A percentile compares a stretch with the other conserved stretches of the same genome.
phyloP scores from a whole-genome alignment of 1,140 invertebrate genomes.

The Ceratosolen solmsi region DNA sequence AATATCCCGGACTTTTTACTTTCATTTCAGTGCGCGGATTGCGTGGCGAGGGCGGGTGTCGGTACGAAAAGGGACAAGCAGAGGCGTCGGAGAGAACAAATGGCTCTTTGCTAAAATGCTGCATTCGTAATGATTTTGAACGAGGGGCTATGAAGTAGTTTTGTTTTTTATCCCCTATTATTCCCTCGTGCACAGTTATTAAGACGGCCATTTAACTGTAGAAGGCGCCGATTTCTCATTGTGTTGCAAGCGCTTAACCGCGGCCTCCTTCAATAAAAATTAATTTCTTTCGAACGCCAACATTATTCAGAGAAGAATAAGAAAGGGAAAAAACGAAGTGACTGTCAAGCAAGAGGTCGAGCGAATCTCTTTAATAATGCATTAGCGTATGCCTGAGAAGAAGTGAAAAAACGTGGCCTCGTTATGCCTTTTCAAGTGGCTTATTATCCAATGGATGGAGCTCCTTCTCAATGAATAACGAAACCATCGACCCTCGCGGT shows the following conservation, averaged over 20 bases:
- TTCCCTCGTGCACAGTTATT: neutral
- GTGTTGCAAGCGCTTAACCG: neutral
- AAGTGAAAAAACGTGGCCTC: no score
- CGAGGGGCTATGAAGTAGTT: no score
- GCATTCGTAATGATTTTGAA: no score
- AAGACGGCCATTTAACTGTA: neutral
- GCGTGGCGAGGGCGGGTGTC: neutral
- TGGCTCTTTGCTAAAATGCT: no score
- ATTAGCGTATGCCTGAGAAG: no score
- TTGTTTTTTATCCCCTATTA: neutral
- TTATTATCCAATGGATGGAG: no score
- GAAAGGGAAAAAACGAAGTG: neutral
- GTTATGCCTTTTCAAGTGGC: no score
- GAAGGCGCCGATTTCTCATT: neutral
- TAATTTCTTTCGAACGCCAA: neutral
- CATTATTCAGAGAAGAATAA: neutral
- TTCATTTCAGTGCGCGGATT: neutral
- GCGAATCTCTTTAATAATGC: neutral
- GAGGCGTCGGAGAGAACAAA: neutral
- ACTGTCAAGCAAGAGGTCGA: neutral
- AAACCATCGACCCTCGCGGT: neutral
- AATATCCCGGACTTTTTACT: neutral
- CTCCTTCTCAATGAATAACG: no score
- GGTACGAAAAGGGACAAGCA: neutral
- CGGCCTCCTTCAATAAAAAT: neutral